Conservation (phyloP, 2,797 vertebrate genomes). For the Todus mexicanus region DNA sequence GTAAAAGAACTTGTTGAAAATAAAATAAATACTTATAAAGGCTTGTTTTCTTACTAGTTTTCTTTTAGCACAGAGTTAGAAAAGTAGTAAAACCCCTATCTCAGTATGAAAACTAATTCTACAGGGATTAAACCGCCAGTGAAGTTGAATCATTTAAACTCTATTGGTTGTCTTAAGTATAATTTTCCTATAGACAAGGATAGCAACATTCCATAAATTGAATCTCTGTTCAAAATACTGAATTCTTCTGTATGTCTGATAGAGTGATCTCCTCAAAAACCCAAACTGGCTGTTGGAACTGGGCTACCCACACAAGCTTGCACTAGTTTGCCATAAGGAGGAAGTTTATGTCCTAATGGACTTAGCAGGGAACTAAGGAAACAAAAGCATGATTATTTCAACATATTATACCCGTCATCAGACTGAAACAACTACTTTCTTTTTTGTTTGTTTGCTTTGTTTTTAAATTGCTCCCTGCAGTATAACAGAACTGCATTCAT, state of each 20-base stretch:
- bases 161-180: neutral
- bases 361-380: neutral
- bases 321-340: neutral
- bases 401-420: neutral
- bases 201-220: neutral
- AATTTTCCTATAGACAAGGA: neutral
- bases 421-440: neutral
- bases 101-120: neutral
- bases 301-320: neutral
- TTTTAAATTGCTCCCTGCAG: neutral
- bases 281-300: neutral
- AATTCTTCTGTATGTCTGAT: neutral
- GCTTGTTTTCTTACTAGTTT: neutral
- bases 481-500: neutral
- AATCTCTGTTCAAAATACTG: neutral
- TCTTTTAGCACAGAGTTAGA: neutral
- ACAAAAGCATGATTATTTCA: neutral
- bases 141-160: neutral
- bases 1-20: neutral
- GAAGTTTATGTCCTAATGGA: neutral
- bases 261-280: neutral
- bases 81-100: neutral
- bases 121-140: neutral
- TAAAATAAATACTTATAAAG: neutral
- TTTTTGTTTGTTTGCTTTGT: no score